These are phyloP conservation scores for Megalurothrips usitatus DNA, from an alignment of 2,888 invertebrate species.

Conservation along the genomic window DNA sequence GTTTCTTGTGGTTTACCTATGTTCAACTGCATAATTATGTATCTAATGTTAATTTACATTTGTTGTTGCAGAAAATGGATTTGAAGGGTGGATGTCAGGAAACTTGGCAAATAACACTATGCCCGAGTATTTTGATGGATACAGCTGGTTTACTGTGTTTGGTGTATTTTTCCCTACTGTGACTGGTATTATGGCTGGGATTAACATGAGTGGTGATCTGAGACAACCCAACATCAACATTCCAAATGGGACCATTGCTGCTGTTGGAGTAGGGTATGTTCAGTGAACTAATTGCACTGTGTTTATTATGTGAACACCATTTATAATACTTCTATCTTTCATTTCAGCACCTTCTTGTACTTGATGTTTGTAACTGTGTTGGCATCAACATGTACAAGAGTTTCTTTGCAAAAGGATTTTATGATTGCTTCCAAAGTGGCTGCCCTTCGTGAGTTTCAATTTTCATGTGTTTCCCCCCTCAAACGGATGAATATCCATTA, in stretches of 20 bases:
- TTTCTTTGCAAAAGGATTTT: conserved; percentile 68
- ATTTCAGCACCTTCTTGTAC: conserved; percentile 75
- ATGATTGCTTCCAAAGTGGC: conserved; percentile 92
- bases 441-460: conserved; percentile 54
- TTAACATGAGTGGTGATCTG: conserved; percentile 97
- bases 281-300: neutral
- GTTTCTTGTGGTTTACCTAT: neutral
- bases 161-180: conserved; percentile 97
- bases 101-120: conserved; percentile 78
- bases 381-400: conserved; percentile 78
- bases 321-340: conserved; percentile 34
- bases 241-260: conserved; percentile 89
- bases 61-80: conserved; percentile 61
- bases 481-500: neutral
- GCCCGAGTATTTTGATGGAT: conserved; percentile 69
- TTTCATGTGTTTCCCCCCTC: neutral
- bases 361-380: conserved; percentile 84
- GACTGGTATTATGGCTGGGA: conserved; percentile 93
- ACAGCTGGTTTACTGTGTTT: conserved; percentile 93
- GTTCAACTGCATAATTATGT: neutral
- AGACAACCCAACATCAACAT: conserved; percentile 87
- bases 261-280: conserved; percentile 78
- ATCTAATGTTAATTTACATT: neutral
- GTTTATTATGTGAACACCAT: conserved; percentile 28
- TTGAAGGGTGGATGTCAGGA: conserved; percentile 78